Evolutionary conservation across 2,797 vertebrate species (phyloP).

Genomic region (Anguilla marmorata): DNA sequence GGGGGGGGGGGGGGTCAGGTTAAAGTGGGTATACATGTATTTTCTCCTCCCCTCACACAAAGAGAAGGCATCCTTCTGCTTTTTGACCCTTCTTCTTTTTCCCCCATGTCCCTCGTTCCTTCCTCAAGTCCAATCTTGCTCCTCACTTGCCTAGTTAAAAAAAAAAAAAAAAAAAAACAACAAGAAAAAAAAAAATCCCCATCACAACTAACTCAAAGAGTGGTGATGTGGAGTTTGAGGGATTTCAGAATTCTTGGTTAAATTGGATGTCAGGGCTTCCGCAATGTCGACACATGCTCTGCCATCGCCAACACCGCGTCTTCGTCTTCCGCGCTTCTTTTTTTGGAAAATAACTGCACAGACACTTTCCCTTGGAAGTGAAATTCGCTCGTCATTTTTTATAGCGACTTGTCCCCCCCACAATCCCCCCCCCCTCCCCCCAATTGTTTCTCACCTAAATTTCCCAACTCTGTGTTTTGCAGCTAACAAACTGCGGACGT

Average conservation of each 20-base stretch:
- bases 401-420: background rate
- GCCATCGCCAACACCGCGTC: background rate
- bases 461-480: background rate
- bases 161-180: background rate
- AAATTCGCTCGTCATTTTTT: background rate
- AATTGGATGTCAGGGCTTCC: conserved; percentile 10
- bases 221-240: background rate
- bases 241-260: background rate
- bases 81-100: background rate
- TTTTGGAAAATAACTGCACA: background rate
- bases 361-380: background rate
- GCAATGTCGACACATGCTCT: background rate
- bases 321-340: background rate
- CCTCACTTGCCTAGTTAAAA: background rate
- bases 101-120: background rate
- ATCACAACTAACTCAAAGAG: background rate
- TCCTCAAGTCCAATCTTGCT: background rate
- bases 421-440: too few relatives aligned
- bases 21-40: background rate
- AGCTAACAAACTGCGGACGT: background rate
- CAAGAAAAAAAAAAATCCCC: background rate
- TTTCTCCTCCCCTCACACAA: background rate
- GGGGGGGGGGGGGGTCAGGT: conserved; percentile 44
- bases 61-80: background rate
- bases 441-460: background rate